phyloP scores from a whole-genome alignment of 2,113 vertebrate species.

The Gracilinanus agilis region DNA sequence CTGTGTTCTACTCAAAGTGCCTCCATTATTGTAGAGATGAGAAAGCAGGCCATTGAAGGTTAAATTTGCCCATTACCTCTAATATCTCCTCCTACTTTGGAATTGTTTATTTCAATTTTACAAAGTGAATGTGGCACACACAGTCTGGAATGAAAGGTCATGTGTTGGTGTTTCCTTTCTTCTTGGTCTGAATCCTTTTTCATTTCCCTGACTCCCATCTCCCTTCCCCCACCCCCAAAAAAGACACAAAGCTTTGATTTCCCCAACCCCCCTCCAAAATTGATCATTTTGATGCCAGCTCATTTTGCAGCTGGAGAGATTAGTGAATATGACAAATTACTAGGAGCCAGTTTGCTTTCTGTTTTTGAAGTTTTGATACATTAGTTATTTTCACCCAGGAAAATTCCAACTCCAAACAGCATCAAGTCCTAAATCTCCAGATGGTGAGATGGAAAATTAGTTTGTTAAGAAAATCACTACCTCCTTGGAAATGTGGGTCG shows the following conservation, averaged over 20 bases:
- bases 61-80: slow-evolving; percentile 72
- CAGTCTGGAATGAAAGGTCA: slow-evolving; percentile 39
- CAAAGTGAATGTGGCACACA: slow-evolving; percentile 49
- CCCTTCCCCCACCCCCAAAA: slow-evolving; percentile 42
- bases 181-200: slow-evolving; percentile 39
- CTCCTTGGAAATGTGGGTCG: slow-evolving; percentile 68
- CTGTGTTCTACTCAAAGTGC: slow-evolving; percentile 12
- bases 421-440: slow-evolving; percentile 71
- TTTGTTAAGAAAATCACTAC: slow-evolving; percentile 66
- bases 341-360: slow-evolving; percentile 50
- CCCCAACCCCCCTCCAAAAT: slow-evolving; percentile 62
- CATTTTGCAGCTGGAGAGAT: slow-evolving; percentile 78
- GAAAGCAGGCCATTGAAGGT: slow-evolving; percentile 30
- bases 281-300: slow-evolving; percentile 79
- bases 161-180: neutral
- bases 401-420: slow-evolving; percentile 38
- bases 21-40: slow-evolving; percentile 9
- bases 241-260: slow-evolving; percentile 55
- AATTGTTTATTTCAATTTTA: slow-evolving; percentile 60
- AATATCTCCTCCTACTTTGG: neutral
- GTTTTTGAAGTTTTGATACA: slow-evolving; percentile 72
- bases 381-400: slow-evolving; percentile 76
- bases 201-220: slow-evolving; percentile 61
- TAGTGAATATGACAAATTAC: slow-evolving; percentile 82
- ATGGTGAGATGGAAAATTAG: slow-evolving; percentile 43